Conservation (phyloP, 2,888 invertebrate genomes). For the Nephrocerus scutellatus region DNA sequence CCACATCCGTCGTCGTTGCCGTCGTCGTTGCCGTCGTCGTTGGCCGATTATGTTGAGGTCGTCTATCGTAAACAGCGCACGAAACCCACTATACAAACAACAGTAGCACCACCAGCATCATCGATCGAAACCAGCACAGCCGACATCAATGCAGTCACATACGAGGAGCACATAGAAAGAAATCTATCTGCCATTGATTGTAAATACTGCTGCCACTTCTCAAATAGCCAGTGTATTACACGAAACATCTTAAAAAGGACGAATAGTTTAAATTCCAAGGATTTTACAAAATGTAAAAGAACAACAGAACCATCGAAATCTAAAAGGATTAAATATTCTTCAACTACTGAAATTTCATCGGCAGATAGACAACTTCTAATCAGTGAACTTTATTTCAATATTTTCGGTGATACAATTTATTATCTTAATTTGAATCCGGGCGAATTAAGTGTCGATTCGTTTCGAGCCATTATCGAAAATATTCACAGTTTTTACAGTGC, state of each 20-base stretch:
- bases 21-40: no score
- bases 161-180: constrained; percentile 5
- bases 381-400: constrained; percentile 22
- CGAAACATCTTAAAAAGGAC: no score
- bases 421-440: constrained; percentile 24
- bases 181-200: no score
- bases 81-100: no score
- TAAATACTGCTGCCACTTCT: constrained; percentile 6
- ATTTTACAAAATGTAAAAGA: constrained; percentile 31
- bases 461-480: constrained; percentile 19
- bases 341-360: constrained; percentile 22
- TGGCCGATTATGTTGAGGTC: no score
- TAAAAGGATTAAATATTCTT: no score
- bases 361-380: constrained; percentile 17
- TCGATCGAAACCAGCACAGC: constrained; percentile 10
- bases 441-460: constrained; percentile 16
- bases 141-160: constrained; percentile 10
- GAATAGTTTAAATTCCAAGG: constrained; percentile 20
- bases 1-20: constrained; percentile 11
- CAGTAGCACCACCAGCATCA: constrained; percentile 11
- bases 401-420: constrained; percentile 18
- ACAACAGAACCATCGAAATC: constrained; percentile 24
- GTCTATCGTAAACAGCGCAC: no score
- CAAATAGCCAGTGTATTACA: constrained; percentile 5
- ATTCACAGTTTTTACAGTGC: constrained; percentile 15